phyloP scores from a whole-genome alignment of 2,797 vertebrate species.

The Sebastes umbrosus region DNA sequence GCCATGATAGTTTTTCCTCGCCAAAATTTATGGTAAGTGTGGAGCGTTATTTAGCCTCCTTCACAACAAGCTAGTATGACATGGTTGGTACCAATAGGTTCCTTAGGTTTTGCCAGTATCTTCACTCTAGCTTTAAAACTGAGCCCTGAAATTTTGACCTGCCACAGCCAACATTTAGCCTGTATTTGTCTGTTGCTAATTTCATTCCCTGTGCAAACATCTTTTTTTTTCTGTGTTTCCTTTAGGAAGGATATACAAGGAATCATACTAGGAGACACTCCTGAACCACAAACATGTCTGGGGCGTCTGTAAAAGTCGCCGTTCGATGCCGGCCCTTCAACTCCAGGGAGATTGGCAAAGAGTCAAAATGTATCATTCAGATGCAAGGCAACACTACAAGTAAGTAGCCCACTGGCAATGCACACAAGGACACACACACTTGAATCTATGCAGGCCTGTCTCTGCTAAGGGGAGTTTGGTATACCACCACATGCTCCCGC shows the following conservation, averaged over 20 bases:
- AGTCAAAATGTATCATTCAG: constrained; percentile 99
- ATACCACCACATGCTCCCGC: constrained; percentile 37
- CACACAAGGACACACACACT: constrained; percentile 17
- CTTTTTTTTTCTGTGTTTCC: constrained; percentile 16
- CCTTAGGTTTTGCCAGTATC: no score
- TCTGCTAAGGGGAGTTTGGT: constrained; percentile 16
- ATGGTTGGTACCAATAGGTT: no score
- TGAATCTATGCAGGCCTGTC: constrained; percentile 21
- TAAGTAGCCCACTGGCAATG: constrained; percentile 80
- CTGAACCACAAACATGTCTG: constrained; percentile 89
- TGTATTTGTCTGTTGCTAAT: no score
- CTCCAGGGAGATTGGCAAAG: constrained; percentile 93
- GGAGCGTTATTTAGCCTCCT: no score
- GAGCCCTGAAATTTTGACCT: no score
- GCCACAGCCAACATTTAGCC: no score
- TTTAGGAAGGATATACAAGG: constrained; percentile 64
- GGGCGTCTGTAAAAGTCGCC: constrained; percentile 98
- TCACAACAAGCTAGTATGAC: no score
- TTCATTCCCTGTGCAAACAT: neutral
- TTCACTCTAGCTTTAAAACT: no score
- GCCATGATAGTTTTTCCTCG: no score
- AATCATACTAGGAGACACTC: constrained; percentile 42
- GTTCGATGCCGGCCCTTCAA: constrained; percentile 98
- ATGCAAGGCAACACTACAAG: constrained; percentile 99
- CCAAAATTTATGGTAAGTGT: no score